Conservation (phyloP, 1,140 invertebrate species). For the Bombus vancouverensis region DNA sequence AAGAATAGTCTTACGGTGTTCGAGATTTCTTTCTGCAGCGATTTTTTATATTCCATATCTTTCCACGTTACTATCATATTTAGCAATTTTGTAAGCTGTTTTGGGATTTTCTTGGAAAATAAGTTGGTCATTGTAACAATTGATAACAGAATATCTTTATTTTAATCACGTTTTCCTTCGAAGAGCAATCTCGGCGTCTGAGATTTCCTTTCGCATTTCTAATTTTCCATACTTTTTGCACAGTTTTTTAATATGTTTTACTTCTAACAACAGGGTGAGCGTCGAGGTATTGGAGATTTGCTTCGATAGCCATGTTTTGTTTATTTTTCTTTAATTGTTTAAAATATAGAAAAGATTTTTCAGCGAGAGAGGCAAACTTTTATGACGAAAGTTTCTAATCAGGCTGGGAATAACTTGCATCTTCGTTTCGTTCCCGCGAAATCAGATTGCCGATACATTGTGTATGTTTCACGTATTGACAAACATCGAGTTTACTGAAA, state of each 20-base stretch:
- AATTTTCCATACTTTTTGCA: not conserved
- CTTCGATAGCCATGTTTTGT: too few species aligned
- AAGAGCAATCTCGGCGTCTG: too few species aligned
- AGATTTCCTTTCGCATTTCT: not conserved
- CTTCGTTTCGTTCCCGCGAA: not conserved
- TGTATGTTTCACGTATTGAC: not conserved
- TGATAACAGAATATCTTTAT: not conserved
- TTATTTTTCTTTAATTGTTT: slow-evolving; percentile 9
- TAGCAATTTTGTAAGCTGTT: not conserved
- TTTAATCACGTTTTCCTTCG: not conserved
- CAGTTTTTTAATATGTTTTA: not conserved
- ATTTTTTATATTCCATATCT: not conserved
- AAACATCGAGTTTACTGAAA: not conserved
- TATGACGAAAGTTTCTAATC: slow-evolving; percentile 62
- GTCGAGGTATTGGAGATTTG: too few species aligned
- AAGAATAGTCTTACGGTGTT: not conserved
- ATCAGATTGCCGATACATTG: not conserved
- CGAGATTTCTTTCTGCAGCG: not conserved
- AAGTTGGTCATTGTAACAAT: not conserved
- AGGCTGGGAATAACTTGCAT: not conserved
- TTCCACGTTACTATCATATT: not conserved
- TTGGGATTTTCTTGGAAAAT: not conserved
- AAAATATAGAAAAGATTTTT: slow-evolving; percentile 28
- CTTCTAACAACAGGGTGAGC: too few species aligned
- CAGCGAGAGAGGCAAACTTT: slow-evolving; percentile 48